Evolutionary conservation across 2,113 vertebrate species (phyloP).

Genomic region (Lagopus leucura): DNA sequence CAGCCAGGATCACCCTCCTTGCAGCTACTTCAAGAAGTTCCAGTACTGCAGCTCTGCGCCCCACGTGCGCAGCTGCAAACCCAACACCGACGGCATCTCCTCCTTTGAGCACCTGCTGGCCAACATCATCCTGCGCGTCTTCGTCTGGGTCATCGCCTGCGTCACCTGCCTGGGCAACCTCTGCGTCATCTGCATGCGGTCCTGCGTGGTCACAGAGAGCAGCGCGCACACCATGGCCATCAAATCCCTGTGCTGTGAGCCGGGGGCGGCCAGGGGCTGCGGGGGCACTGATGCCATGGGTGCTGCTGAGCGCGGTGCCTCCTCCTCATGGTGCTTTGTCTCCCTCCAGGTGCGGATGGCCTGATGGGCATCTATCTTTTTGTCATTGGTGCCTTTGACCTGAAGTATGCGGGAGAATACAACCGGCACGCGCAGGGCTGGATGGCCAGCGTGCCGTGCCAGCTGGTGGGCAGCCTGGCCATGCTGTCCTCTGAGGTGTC

Average conservation of each 20-base stretch:
- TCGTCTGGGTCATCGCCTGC: conserved; percentile 75
- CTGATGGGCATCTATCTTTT: conserved; percentile 79
- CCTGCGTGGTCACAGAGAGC: conserved; percentile 55
- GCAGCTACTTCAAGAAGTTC: conserved; percentile 75
- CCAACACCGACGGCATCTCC: conserved; percentile 73
- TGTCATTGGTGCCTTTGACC: conserved; percentile 73
- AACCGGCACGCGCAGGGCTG: conserved; percentile 74
- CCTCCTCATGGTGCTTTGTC: neutral
- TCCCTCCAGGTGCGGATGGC: conserved; percentile 68
- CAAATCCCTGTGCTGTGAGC: conserved; percentile 78
- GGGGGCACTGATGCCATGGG: neutral
- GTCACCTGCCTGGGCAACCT: conserved; percentile 75
- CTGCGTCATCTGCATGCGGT: conserved; percentile 66
- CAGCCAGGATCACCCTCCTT: neutral
- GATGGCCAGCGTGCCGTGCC: conserved; percentile 77
- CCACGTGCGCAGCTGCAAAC: conserved; percentile 75
- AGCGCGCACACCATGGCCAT: conserved; percentile 73
- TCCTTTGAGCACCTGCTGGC: conserved; percentile 78
- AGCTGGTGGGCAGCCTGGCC: conserved; percentile 75
- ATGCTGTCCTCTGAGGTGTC: conserved; percentile 77
- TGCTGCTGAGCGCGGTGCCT: no score
- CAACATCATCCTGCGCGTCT: conserved; percentile 66
- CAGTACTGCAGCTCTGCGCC: conserved; percentile 74
- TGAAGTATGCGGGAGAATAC: conserved; percentile 73
- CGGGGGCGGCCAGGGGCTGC: neutral